Evolutionary conservation across 2,113 vertebrate genomes (phyloP).

Genomic region (Antechinus flavipes): DNA sequence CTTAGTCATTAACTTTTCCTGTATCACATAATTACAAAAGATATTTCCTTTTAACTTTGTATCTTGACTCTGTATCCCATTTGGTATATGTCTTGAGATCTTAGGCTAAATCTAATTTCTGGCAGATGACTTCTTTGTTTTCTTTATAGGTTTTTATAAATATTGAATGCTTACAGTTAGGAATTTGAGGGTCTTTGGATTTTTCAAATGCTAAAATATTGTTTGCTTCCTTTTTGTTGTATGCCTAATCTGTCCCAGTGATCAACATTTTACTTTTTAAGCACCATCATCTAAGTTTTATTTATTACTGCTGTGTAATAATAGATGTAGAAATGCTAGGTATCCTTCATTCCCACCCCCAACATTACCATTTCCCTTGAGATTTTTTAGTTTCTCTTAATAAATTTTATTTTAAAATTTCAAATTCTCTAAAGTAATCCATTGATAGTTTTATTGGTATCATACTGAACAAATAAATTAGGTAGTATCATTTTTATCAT

Average conservation of each 20-base stretch:
- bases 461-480: too few species aligned
- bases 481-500: too few species aligned
- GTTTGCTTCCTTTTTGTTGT: background rate
- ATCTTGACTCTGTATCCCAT: background rate
- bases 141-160: too few species aligned
- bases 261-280: background rate
- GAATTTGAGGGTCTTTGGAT: background rate
- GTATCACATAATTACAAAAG: background rate
- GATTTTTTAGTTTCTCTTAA: background rate
- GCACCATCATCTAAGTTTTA: background rate
- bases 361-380: background rate
- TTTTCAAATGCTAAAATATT: background rate
- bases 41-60: background rate
- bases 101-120: background rate
- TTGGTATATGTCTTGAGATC: background rate
- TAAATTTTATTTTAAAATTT: background rate
- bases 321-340: background rate
- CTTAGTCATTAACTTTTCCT: background rate
- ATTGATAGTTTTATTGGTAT: too few species aligned
- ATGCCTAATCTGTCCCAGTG: background rate
- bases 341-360: background rate
- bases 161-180: background rate
- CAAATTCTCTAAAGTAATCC: too few species aligned
- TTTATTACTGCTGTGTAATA: background rate
- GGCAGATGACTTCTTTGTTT: background rate